Evolutionary conservation across 2,797 vertebrate species (phyloP).

Genomic region (Semotilus atromaculatus): DNA sequence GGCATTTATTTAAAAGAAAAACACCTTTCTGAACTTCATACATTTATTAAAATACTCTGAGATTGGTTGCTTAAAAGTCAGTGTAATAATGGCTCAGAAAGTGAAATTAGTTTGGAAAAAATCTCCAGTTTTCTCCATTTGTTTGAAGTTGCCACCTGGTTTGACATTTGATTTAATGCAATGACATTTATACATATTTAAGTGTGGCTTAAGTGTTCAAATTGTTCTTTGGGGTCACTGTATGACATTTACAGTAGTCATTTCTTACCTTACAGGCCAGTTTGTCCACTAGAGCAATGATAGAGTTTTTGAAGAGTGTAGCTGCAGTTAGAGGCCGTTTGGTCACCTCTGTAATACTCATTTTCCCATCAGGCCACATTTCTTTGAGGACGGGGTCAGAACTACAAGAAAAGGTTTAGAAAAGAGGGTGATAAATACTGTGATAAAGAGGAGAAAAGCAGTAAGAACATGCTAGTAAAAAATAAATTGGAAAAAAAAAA

Average conservation of each 20-base stretch:
- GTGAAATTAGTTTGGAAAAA: conserved; percentile 10
- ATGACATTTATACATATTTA: neutral
- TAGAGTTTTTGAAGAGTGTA: conserved; percentile 94
- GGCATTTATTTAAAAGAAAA: neutral
- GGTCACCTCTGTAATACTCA: conserved; percentile 93
- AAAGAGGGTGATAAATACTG: neutral
- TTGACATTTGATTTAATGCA: conserved; percentile 17
- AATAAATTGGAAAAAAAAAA: neutral
- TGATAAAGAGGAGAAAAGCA: conserved; percentile 15
- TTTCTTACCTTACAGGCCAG: conserved; percentile 88
- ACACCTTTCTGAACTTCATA: neutral
- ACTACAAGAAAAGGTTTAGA: conserved; percentile 65
- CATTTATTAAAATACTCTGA: neutral
- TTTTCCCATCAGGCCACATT: conserved; percentile 94
- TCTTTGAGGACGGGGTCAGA: conserved; percentile 81
- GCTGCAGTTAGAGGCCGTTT: conserved; percentile 90
- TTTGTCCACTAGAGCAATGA: conserved; percentile 90
- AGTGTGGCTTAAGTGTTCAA: neutral
- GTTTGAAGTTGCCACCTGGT: neutral
- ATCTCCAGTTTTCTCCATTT: neutral
- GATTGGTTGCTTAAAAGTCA: neutral
- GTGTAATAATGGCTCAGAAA: neutral
- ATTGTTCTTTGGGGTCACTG: neutral
- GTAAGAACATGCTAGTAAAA: neutral
- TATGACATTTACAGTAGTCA: neutral